Evolutionary conservation across 2,797 vertebrate genomes (phyloP).

Genomic region (Sardinella longiceps): DNA sequence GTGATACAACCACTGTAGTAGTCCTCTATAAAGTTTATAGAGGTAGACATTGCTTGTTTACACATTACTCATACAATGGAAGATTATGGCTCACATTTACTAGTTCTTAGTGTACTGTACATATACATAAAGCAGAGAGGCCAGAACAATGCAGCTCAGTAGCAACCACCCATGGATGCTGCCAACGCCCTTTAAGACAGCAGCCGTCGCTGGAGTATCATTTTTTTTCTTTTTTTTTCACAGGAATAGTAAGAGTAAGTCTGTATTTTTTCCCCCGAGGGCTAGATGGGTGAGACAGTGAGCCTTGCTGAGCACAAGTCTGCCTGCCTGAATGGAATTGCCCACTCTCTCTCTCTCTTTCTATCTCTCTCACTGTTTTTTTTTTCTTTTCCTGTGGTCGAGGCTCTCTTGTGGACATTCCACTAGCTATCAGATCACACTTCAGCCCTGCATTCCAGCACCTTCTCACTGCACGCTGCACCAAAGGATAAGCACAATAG

Average conservation of each 20-base stretch:
- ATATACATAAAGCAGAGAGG: neutral
- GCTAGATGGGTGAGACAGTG: conserved; percentile 41
- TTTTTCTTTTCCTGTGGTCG: conserved; percentile 43
- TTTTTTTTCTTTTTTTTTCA: conserved; percentile 75
- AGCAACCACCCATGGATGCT: neutral
- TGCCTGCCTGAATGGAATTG: conserved; percentile 19
- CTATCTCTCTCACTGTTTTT: conserved; percentile 33
- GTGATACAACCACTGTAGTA: too few relatives aligned
- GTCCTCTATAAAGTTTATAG: neutral
- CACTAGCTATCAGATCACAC: conserved; percentile 72
- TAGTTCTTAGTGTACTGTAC: neutral
- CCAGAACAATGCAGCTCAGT: neutral
- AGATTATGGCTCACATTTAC: neutral
- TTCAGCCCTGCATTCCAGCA: conserved; percentile 72
- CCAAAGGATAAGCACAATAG: conserved; percentile 52
- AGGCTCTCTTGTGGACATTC: conserved; percentile 65
- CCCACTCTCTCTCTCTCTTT: conserved; percentile 31
- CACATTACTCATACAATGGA: neutral
- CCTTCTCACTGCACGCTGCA: conserved; percentile 62
- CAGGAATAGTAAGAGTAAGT: conserved; percentile 76
- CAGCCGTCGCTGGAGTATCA: conserved; percentile 77
- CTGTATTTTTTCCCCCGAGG: conserved; percentile 66
- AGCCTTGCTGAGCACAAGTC: neutral
- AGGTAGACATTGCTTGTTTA: neutral
- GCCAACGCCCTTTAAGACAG: conserved; percentile 21